Percentiles rank a stretch among this genome's conserved stretches.
Conservation (phyloP, 1,140 invertebrate genomes). For the Galendromus occidentalis region DNA sequence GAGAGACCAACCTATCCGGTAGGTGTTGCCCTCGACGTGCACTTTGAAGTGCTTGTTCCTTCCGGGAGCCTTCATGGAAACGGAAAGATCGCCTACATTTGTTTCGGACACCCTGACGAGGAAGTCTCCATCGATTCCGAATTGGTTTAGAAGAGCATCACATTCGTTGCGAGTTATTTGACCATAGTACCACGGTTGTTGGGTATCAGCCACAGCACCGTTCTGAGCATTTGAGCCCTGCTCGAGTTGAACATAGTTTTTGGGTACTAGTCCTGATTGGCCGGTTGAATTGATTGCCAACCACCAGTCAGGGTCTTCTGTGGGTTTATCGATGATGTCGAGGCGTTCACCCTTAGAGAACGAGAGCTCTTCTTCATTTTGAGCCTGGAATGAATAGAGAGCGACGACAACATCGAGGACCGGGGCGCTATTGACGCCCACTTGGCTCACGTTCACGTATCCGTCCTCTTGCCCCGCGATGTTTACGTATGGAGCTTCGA, state of each 20-base stretch:
- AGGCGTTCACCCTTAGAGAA: conserved; percentile 88
- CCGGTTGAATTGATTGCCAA: conserved; percentile 78
- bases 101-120: conserved; percentile 95
- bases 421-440: conserved; percentile 13
- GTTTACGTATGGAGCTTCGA: conserved; percentile 4
- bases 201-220: conserved; percentile 20
- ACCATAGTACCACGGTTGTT: conserved; percentile 90
- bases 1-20: conserved; percentile 84
- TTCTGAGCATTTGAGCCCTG: conserved; percentile 20
- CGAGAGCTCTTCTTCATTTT: conserved; percentile 86
- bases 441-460: conserved; percentile 13
- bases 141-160: conserved; percentile 76
- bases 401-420: conserved; percentile 73
- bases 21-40: conserved; percentile 75
- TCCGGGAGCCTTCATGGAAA: conserved; percentile 87
- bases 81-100: conserved; percentile 95
- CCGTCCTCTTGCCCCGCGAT: conserved; percentile 41
- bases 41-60: conserved; percentile 98
- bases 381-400: conserved; percentile 77
- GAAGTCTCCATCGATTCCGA: conserved; percentile 91
- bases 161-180: conserved; percentile 80
- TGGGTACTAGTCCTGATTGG: conserved; percentile 71
- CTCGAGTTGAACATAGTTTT: conserved; percentile 74
- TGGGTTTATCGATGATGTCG: conserved; percentile 80
- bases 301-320: conserved; percentile 95